A percentile compares a stretch with the other conserved stretches of the same genome.
phyloP scores from a whole-genome alignment of 2,113 vertebrate species.

The Anoura caudifer region DNA sequence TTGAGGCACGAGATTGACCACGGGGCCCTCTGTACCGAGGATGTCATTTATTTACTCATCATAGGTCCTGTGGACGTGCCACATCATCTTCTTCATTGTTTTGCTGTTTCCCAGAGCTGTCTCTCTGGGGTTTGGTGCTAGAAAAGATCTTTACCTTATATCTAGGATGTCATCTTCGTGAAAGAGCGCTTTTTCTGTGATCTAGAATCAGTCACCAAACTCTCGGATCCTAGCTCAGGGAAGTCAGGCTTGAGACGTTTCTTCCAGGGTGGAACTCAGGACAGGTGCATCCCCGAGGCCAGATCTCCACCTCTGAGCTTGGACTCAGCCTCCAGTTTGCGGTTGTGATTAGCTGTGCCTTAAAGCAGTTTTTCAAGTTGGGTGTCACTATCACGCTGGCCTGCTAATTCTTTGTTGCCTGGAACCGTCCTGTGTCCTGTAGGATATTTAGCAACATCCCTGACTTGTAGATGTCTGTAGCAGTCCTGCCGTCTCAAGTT shows the following conservation, averaged over 20 bases:
- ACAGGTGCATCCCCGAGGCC: neutral
- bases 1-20: neutral
- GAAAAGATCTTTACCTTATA: neutral
- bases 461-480: neutral
- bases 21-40: neutral
- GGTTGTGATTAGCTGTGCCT: neutral
- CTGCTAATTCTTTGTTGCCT: too few species aligned
- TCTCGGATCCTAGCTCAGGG: neutral
- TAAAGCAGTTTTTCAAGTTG: neutral
- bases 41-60: neutral
- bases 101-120: neutral
- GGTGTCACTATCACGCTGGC: neutral
- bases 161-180: conserved; percentile 32
- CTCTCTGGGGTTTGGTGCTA: neutral
- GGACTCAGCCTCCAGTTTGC: neutral
- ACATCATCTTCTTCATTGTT: neutral
- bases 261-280: conserved; percentile 23
- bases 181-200: conserved; percentile 51
- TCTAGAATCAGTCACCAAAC: conserved; percentile 38
- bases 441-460: neutral
- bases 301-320: neutral
- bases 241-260: neutral
- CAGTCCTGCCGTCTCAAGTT: neutral
- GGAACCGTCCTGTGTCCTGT: neutral
- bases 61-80: rapidly evolving